phyloP scores from a whole-genome alignment of 1,140 invertebrate species.

The Hyposmocoma kahamanoa region DNA sequence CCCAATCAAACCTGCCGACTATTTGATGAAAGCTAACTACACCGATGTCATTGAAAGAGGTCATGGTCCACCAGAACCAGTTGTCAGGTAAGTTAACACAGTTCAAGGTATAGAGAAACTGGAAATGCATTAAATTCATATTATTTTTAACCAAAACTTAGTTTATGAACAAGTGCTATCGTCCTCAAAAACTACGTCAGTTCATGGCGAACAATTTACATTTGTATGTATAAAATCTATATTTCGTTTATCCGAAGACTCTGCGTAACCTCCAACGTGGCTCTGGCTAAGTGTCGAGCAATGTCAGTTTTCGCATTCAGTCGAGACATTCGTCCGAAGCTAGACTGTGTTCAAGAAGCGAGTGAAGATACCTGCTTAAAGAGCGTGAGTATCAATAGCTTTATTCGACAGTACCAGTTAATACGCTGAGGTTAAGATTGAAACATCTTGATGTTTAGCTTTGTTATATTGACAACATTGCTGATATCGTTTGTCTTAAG shows the following conservation, averaged over 20 bases:
- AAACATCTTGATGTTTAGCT: too few species aligned
- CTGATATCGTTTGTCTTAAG: too few species aligned
- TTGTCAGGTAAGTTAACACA: constrained; percentile 45
- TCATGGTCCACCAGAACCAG: constrained; percentile 73
- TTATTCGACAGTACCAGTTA: too few species aligned
- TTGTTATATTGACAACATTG: too few species aligned
- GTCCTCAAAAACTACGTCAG: too few species aligned
- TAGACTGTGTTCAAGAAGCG: constrained; percentile 78
- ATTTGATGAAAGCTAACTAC: constrained; percentile 82
- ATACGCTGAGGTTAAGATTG: too few species aligned
- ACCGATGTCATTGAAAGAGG: constrained; percentile 85
- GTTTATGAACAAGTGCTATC: too few species aligned
- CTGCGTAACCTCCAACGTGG: constrained; percentile 78
- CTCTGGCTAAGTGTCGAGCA: constrained; percentile 79
- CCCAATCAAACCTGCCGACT: constrained; percentile 77
- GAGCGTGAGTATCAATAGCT: constrained; percentile 76
- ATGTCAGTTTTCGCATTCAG: constrained; percentile 81
- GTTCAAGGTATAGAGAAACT: too few species aligned
- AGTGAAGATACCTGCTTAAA: constrained; percentile 78
- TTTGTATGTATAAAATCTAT: too few species aligned
- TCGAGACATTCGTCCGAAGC: constrained; percentile 80
- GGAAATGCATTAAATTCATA: too few species aligned
- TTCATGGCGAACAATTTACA: too few species aligned
- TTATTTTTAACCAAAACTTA: too few species aligned
- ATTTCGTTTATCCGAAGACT: constrained; percentile 67